Base-by-base conservation (phyloP, 2,888 invertebrate species). In the Tachina grossa region DNA sequence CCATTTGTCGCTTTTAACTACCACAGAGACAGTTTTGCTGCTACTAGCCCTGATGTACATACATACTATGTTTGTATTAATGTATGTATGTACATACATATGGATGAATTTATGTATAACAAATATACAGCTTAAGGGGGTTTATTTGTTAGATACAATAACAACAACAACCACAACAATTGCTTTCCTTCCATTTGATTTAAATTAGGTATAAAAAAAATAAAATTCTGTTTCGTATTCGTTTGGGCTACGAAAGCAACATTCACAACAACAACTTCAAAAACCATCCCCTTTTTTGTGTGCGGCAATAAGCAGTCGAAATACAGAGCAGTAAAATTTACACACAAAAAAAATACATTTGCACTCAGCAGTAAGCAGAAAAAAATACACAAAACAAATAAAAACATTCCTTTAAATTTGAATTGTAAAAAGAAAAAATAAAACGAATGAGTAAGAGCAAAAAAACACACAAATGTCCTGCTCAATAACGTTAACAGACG, bases 221-320 rank as follows among this genome's bases (percentile, higher is more conserved):
- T 19, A 53, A 19, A 19, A 65, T 66, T 49, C 65, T 43, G 57
- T 74, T 72, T 85, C 84, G 84, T 81, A 84, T 84, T 84, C 80
- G 81, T 76, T 75, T 79, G 53, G 45, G 57, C 74, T 69, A 71
- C 72, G 63, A 72, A 22, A 79, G 55, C 53, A 49, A 47, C 71
- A 63, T 68, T 22, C 47, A 22, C 47, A 76, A 71, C 45, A 31
- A 47, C 22, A 77, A 65, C 57, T 68, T 61, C 19, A 80, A 74
- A 84, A 82, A 81, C 84, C 86, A 84, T 84, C 86, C 81, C 86
- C 84, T 84, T 84, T 31, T 85, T 80, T 77, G 57, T 49, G 14
- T 13, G 47, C 31, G 31, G 63, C 82, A 82, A 82, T 82, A 82
- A 82, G 49, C 83, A 78, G 65, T 78, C 19, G 77, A 78, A 78